Percentiles rank a stretch among this genome's conserved stretches.
phyloP scores from a whole-genome alignment of 2,888 invertebrate species.

The Tetanocera ferruginea region DNA sequence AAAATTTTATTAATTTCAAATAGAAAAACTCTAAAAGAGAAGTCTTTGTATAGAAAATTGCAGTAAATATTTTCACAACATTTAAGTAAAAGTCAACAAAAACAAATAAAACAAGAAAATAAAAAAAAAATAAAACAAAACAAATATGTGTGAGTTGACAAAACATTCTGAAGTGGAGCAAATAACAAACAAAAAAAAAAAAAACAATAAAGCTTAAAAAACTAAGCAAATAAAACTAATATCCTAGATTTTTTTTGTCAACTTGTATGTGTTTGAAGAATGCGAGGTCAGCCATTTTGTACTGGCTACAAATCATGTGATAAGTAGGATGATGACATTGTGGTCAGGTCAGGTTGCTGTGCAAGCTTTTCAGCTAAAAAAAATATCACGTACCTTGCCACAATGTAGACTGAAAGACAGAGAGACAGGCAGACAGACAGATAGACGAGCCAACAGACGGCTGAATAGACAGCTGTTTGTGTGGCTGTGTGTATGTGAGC shows the following conservation, averaged over 20 bases:
- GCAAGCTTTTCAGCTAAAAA: background rate
- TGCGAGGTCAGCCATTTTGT: background rate
- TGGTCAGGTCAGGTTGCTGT: background rate
- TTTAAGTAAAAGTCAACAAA: background rate
- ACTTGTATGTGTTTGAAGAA: background rate
- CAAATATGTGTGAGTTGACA: background rate
- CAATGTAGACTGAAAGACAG: background rate
- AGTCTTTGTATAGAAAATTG: background rate
- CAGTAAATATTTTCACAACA: background rate
- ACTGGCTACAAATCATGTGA: background rate
- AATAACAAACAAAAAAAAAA: too few species aligned
- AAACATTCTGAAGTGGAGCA: too few species aligned
- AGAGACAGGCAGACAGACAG: constrained; percentile 4
- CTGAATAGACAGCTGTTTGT: constrained; percentile 3
- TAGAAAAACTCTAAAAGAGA: background rate
- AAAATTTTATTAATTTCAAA: constrained; percentile 20
- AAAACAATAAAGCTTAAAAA: too few species aligned
- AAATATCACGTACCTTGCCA: background rate
- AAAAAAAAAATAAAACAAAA: background rate
- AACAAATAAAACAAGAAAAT: background rate
- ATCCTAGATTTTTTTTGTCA: background rate
- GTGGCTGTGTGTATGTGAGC: constrained; percentile 46
- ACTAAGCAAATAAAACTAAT: too few species aligned
- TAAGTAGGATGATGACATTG: background rate
- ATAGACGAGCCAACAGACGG: background rate